Conservation (phyloP, 92 coral and sea anemone genomes). For the Phenganax marumi region DNA sequence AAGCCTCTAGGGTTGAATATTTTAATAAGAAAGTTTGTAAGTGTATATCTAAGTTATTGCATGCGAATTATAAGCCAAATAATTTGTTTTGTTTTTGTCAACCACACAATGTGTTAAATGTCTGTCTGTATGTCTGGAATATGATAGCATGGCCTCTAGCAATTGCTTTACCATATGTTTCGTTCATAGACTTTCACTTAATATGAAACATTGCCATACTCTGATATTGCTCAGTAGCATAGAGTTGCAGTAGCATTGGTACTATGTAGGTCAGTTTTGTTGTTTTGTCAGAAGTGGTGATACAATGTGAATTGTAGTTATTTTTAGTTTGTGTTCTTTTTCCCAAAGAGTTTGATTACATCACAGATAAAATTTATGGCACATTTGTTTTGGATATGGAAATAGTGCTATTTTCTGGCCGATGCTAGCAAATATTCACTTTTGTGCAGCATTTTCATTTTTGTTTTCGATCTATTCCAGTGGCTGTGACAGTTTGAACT, state of each 20-base stretch:
- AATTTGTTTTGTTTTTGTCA: neutral
- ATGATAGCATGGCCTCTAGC: slow-evolving; percentile 2
- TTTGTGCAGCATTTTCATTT: too few species aligned
- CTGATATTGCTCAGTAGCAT: neutral
- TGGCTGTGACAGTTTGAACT: too few species aligned
- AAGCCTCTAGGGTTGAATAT: neutral
- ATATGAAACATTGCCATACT: neutral
- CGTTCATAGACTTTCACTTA: neutral
- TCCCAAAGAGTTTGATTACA: slow-evolving; percentile 34
- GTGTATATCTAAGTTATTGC: neutral
- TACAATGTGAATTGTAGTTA: neutral
- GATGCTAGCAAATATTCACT: too few species aligned
- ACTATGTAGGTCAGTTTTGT: neutral
- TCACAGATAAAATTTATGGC: slow-evolving; percentile 4
- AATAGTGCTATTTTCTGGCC: neutral
- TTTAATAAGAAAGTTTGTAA: neutral
- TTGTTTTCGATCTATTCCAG: too few species aligned
- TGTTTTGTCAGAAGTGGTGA: neutral
- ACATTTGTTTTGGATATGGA: slow-evolving; percentile 32
- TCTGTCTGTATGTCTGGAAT: slow-evolving; percentile 26
- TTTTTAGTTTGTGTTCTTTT: slow-evolving; percentile 7
- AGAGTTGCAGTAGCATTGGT: neutral
- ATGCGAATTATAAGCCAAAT: too few species aligned
- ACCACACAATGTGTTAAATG: neutral
- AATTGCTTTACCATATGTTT: slow-evolving; percentile 36